Evolutionary conservation across 2,797 vertebrate species (phyloP).

Genomic region (Pangasius krempfi): DNA sequence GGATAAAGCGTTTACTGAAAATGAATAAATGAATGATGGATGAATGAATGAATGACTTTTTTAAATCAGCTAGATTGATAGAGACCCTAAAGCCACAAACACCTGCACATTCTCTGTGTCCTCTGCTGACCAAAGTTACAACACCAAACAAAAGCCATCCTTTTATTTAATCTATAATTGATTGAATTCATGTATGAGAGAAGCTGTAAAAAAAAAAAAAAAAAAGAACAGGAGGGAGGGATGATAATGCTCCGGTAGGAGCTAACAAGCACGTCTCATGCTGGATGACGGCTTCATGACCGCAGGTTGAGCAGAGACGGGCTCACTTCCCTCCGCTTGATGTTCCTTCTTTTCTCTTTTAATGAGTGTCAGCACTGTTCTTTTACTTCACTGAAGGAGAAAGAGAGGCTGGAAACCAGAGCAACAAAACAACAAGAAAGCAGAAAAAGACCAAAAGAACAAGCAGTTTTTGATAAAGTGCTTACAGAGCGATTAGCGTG

Average conservation of each 20-base stretch:
- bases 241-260: conserved; percentile 57
- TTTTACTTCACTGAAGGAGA: conserved; percentile 63
- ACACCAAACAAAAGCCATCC: conserved; percentile 63
- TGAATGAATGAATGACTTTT: background rate
- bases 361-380: conserved; percentile 78
- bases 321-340: conserved; percentile 71
- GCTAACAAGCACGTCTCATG: conserved; percentile 73
- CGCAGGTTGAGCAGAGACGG: conserved; percentile 77
- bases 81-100: background rate
- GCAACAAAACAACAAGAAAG: conserved; percentile 82
- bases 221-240: conserved; percentile 42
- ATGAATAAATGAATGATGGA: background rate
- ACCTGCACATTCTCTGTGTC: background rate
- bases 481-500: conserved; percentile 75
- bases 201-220: conserved; percentile 42
- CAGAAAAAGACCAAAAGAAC: conserved; percentile 77
- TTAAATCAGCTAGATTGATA: too few relatives aligned
- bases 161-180: conserved; percentile 82
- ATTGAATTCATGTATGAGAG: conserved; percentile 68
- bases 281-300: conserved; percentile 73
- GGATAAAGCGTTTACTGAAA: background rate
- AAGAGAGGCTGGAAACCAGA: conserved; percentile 49
- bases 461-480: conserved; percentile 77
- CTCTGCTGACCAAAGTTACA: conserved; percentile 32
- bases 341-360: conserved; percentile 77